Evolutionary conservation across 2,888 invertebrate species (phyloP).

Genomic region (Drosophila melanosoma): DNA sequence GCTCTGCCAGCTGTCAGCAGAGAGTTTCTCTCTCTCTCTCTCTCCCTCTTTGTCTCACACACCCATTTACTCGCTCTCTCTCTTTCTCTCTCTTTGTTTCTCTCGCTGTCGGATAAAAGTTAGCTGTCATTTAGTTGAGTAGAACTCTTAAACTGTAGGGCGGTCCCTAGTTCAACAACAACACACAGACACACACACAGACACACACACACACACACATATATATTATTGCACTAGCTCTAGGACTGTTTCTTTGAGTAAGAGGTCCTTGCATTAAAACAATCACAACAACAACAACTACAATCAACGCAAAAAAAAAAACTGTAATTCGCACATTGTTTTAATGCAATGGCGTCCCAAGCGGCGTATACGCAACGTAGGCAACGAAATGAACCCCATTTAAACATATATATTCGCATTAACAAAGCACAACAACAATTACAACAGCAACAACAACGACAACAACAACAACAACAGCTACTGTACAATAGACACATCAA

Average conservation of each 20-base stretch:
- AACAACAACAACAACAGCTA: conserved; percentile 31
- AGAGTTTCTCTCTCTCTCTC: conserved; percentile 13
- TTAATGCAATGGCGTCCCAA: conserved; percentile 55
- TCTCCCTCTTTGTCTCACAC: conserved; percentile 10
- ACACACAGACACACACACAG: background rate
- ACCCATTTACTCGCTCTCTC: background rate
- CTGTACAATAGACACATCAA: conserved; percentile 13
- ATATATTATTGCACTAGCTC: conserved; percentile 45
- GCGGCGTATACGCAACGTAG: conserved; percentile 66
- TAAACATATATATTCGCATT: conserved; percentile 25
- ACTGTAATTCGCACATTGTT: conserved; percentile 46
- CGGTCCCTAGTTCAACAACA: conserved; percentile 13
- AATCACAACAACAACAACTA: background rate
- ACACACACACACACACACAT: background rate
- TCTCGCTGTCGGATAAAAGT: conserved; percentile 59
- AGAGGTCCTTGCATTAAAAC: conserved; percentile 64
- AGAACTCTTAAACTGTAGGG: conserved; percentile 15
- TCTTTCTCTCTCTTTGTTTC: conserved; percentile 5
- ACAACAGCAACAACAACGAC: conserved; percentile 27
- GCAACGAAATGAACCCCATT: conserved; percentile 6
- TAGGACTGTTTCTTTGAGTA: conserved; percentile 57
- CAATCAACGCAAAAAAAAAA: background rate
- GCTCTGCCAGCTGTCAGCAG: conserved; percentile 32
- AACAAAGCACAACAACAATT: conserved; percentile 34
- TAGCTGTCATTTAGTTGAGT: conserved; percentile 46